These are phyloP conservation scores for Heterodera filipjevi DNA, from an alignment of 2,888 invertebrate species.

Conservation along the genomic window DNA sequence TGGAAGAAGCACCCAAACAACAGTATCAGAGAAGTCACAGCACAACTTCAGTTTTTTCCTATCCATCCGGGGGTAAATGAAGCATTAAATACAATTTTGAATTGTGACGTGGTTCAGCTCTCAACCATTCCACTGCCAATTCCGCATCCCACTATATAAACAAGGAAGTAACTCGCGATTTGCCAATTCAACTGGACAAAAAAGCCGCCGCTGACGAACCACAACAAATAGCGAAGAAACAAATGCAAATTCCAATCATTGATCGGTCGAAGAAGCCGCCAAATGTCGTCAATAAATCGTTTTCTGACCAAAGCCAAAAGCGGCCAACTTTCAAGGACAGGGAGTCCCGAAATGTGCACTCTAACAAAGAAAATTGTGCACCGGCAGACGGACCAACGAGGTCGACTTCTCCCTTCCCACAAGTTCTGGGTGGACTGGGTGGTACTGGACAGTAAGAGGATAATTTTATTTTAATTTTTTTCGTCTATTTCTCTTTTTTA, in stretches of 20 bases:
- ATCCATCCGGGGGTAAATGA: too few species aligned
- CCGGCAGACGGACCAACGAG: constrained; percentile 11
- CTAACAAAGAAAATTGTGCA: constrained; percentile 18
- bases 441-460: constrained; percentile 21
- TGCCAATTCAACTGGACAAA: not conserved
- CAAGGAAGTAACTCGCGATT: not conserved
- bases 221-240: not conserved
- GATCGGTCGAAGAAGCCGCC: constrained; percentile 36
- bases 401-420: constrained; percentile 26
- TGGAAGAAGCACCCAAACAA: not conserved
- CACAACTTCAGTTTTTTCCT: too few species aligned
- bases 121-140: not conserved
- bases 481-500: too few species aligned
- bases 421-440: constrained; percentile 29
- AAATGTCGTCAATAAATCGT: not conserved
- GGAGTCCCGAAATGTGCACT: not conserved
- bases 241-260: constrained; percentile 17
- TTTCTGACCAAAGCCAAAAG: not conserved
- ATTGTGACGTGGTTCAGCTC: not conserved
- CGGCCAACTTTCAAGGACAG: not conserved
- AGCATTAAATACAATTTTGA: too few species aligned
- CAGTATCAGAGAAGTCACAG: not conserved
- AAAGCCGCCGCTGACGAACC: not conserved
- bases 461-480: not conserved
- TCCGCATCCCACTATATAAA: not conserved